Conservation (phyloP, 1,140 invertebrate genomes). For the Danaus plexippus region DNA sequence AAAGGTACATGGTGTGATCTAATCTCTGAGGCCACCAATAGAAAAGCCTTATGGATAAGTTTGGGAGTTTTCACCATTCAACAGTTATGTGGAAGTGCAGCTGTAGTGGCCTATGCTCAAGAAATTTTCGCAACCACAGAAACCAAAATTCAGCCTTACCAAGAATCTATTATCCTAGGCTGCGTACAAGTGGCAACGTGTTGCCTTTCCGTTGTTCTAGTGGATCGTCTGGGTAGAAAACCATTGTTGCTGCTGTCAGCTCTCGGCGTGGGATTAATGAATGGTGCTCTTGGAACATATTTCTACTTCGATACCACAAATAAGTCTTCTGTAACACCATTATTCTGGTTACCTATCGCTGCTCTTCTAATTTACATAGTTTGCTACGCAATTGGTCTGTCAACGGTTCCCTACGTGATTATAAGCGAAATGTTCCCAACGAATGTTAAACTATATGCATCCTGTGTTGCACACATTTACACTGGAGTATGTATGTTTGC, state of each 20-base stretch:
- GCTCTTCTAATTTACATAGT: conserved; percentile 80
- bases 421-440: conserved; percentile 83
- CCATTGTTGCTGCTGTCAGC: conserved; percentile 77
- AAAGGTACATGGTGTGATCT: conserved; percentile 73
- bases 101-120: conserved; percentile 81
- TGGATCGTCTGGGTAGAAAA: conserved; percentile 81
- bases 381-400: conserved; percentile 79
- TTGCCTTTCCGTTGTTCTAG: conserved; percentile 74
- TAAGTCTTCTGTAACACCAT: conserved; percentile 36
- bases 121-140: conserved; percentile 77
- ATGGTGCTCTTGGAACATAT: conserved; percentile 74
- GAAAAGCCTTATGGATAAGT: conserved; percentile 76
- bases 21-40: conserved; percentile 74
- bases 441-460: conserved; percentile 78
- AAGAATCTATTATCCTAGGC: conserved; percentile 77
- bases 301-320: conserved; percentile 60
- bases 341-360: conserved; percentile 76
- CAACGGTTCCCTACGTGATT: conserved; percentile 80
- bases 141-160: conserved; percentile 61
- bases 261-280: conserved; percentile 70
- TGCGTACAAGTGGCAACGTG: conserved; percentile 78
- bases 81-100: conserved; percentile 82
- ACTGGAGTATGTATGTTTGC: conserved; percentile 82
- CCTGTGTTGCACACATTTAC: conserved; percentile 78
- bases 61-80: conserved; percentile 79